Base-by-base conservation (phyloP, 2,888 invertebrate genomes). In the Biston betularia region DNA sequence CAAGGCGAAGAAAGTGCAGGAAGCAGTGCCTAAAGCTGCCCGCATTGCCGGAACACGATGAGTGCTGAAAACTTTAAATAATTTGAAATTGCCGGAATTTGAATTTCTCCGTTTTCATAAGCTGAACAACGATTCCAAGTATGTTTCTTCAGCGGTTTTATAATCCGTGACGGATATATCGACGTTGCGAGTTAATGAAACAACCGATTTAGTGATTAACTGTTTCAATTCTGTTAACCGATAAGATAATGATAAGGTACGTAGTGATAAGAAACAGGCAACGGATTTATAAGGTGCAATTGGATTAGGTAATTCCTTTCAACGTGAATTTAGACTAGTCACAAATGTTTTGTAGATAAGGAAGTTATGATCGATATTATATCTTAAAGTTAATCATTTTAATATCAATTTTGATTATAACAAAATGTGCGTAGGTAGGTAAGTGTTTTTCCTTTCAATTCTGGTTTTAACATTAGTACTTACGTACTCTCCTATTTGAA, bases 21-120 rank as follows among this genome's bases (percentile, higher is more conserved):
- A 86, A 84, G 40, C 89, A 88, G 63, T 85, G 84, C 42, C 74
- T 89, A 0, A 81, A 85, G 46, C 75, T 93, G 34, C 93, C 93
- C 62, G 86, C 88, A 0, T 65, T 93, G 38, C 88, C 86, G 2
- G 93, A 93, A 71, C 83, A 86, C 65, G 93, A 92, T 53, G 93
- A 91, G 75, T 88, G 83, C 86, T 92, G 89, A 91, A 75, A 33
- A 59, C 65, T 62, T 54, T n/a, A 11, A 12, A 33, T 12, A 33
- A 45, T 38, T 34, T 14, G 34, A 38, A 42, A 35, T 14, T 44
- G 24, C 42, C 24, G 40, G 50, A 55, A 34, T 60, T 50, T 49
- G 35, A 57, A 48, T 57, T 48, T 65, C 46, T 40, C n/a, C 40
- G 48, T 62, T 42, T 62, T 54, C 10, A 40, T 24, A 55, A 54